Base-by-base conservation (phyloP, 2,113 vertebrate genomes). In the Crotophaga sulcirostris region DNA sequence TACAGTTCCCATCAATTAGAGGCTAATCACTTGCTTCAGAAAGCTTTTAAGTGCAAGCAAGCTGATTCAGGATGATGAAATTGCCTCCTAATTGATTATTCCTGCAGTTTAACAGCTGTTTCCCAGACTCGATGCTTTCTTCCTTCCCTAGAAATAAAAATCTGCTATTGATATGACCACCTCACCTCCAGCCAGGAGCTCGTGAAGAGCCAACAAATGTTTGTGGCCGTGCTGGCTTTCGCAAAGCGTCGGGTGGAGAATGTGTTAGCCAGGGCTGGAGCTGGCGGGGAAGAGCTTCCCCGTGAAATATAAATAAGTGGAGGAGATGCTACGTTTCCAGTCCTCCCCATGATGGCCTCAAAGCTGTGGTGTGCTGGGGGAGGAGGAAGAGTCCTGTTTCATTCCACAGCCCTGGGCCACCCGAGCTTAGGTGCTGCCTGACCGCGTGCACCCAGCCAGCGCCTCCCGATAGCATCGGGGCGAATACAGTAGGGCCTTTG, bases 391-490 rank as follows among this genome's bases (percentile, higher is more conserved):
- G 80, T 98, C 95, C 31, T 90, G 94, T 97, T 98, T 98, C 97
- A 97, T 79, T 88, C 28, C 88, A 56, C 19, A 70, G 74, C 89
- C 54, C 84, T 33, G 80, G 97, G 97, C 98, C 98, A 98, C 97
- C 98, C 87, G 84, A 97, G 97, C 94, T 97, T 93, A 95, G 96
- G 97, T 44, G 72, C 97, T 97, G 96, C 96, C 96, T 96, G 89
- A 93, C 94, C 19, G 60, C 2, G 8, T 60, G 96, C 80, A 87
- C 82, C 80, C 73, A 21, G 96, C 93, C 96, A 74, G 85, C 86
- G 90, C 33, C 79, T 63, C 51, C 94, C 6, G 97, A 98, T 98
- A 98, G 87, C 95, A 98, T 98, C 96, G 2, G 75, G 11, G 66
- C 0, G 0, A 73, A 70, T 62, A 98, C 86, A 98, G 98, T 88